A percentile compares a stretch with the other conserved stretches of the same genome.
These are phyloP conservation scores for Archocentrus centrarchus DNA, from an alignment of 2,113 vertebrate genomes.

Conservation along the genomic window DNA sequence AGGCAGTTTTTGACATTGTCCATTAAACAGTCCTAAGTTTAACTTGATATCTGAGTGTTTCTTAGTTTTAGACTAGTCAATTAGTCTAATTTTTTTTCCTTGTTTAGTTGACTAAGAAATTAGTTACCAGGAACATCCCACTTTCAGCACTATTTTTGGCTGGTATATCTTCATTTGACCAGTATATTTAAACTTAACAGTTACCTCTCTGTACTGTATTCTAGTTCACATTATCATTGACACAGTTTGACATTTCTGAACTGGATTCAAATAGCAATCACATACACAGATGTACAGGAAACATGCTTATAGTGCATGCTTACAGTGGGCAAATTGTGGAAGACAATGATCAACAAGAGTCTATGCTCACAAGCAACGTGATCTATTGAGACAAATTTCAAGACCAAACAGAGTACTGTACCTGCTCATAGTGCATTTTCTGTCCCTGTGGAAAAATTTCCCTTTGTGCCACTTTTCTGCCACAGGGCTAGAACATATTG, in stretches of 20 bases:
- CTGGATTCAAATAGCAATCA: neutral
- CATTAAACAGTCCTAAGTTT: no score
- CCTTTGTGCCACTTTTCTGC: conserved; percentile 16
- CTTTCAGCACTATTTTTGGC: neutral
- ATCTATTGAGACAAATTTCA: neutral
- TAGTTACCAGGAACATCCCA: neutral
- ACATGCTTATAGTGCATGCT: neutral
- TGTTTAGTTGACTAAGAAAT: no score
- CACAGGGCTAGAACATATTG: neutral
- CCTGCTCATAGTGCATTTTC: neutral
- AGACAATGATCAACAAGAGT: neutral
- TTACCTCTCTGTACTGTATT: neutral
- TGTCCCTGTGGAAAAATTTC: neutral
- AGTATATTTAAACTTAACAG: neutral
- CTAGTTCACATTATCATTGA: neutral
- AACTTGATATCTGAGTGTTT: no score
- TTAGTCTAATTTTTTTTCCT: no score
- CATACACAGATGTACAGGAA: neutral
- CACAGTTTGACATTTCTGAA: neutral
- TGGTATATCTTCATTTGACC: neutral
- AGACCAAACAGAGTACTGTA: neutral
- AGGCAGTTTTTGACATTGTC: no score
- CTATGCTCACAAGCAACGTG: neutral
- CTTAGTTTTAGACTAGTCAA: no score
- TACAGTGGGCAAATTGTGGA: neutral